Evolutionary conservation across 2,797 vertebrate species (phyloP), one percentile per base, ranked within the genome.

Genomic region (Valencia hispanica): DNA sequence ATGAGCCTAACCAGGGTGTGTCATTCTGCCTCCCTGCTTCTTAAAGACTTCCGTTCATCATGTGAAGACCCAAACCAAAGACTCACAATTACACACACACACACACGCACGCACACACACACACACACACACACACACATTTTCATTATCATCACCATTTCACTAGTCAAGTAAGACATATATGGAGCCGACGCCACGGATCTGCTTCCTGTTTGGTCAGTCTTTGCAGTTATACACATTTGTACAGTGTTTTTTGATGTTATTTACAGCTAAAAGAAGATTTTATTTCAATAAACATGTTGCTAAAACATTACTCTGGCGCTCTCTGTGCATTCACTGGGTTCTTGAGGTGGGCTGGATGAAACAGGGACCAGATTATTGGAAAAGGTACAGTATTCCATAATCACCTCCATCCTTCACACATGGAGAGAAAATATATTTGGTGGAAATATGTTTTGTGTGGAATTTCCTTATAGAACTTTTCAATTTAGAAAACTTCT

Each of bases 201-300:
- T 30, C 3, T 71, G 68, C 39, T 68, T 68, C 25, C n/a, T 68
- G 41, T 32, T 68, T 68, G 41, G 72, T 70, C 68, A 34, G 47
- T 50, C 27, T 63, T 59, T 43, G 45, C 72, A 59, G 20, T 45
- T 73, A 66, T 70, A 50, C 36, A 30, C 5, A 69, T 17, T 45
- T 94, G 91, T 94, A 91, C 86, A 87, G 85, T 87, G 70, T 91
- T 91, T 80, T 83, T 88, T 7, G 68, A 50, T 81, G 72, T 63
- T 88, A 84, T 89, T 86, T 77, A 85, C 83, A 72, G 55, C 51
- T 91, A 80, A 87, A 89, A 87, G 65, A 50, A 81, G 83, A 91
- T 84, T 92, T 94, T 85, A 92, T 92, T 94, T 93, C 91, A 96
- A 96, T 96, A 95, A 96, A 95, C 91, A 85, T 86, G 85, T 93